phyloP scores from a whole-genome alignment of 2,888 invertebrate species.

The Campaea margaritaria region DNA sequence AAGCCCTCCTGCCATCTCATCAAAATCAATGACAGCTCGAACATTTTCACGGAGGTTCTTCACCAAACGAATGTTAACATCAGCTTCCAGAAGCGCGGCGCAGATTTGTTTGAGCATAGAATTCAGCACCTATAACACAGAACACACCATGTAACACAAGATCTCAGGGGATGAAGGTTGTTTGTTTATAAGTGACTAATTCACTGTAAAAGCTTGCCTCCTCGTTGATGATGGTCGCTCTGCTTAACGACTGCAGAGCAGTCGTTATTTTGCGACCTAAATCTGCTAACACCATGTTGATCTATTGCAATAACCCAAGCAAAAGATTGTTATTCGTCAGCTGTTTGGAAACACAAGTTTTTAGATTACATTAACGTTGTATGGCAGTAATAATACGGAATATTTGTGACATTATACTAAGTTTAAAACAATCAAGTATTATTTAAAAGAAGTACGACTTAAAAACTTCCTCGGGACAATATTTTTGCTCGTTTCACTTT shows the following conservation, averaged over 20 bases:
- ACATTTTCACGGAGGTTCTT: conserved; percentile 99
- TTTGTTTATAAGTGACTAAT: background rate
- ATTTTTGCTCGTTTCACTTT: conserved; percentile 26
- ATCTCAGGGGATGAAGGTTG: background rate
- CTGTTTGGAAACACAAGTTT: conserved; percentile 47
- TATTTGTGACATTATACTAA: conserved; percentile 51
- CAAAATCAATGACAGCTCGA: conserved; percentile 98
- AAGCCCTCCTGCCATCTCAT: conserved; percentile 99
- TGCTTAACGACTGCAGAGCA: conserved; percentile 98
- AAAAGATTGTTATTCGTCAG: conserved; percentile 50
- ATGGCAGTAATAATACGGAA: conserved; percentile 20
- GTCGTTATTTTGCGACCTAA: conserved; percentile 99
- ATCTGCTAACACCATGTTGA: conserved; percentile 99
- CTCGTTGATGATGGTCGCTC: conserved; percentile 99
- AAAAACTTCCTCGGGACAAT: conserved; percentile 20
- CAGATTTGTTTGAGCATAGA: conserved; percentile 99
- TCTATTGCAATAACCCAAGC: conserved; percentile 44
- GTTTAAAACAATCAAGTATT: conserved; percentile 21
- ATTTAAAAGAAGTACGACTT: background rate
- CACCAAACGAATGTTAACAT: conserved; percentile 97
- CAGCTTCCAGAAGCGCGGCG: conserved; percentile 98
- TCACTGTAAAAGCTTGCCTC: conserved; percentile 87
- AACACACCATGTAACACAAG: background rate
- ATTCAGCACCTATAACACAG: conserved; percentile 92
- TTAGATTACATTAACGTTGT: conserved; percentile 23